Evolutionary conservation across 2,888 invertebrate genomes (phyloP).

Genomic region (Apamea crenata): DNA sequence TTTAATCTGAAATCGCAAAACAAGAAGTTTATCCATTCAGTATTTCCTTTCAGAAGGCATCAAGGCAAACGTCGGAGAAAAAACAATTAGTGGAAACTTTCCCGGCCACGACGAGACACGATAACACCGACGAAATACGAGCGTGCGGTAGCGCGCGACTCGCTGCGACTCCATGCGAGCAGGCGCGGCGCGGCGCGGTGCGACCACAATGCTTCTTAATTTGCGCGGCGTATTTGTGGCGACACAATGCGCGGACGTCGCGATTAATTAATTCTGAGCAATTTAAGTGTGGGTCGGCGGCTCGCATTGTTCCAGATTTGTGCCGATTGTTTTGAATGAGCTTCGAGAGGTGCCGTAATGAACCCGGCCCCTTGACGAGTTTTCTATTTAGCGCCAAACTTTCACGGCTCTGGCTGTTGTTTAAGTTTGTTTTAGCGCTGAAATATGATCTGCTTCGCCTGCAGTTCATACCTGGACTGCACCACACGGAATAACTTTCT

Average conservation of each 20-base stretch:
- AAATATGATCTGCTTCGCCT: constrained; percentile 31
- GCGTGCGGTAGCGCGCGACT: constrained; percentile 35
- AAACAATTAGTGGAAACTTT: constrained; percentile 78
- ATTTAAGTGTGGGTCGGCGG: constrained; percentile 66
- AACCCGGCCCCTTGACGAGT: constrained; percentile 60
- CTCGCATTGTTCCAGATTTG: constrained; percentile 66
- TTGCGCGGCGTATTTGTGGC: constrained; percentile 63
- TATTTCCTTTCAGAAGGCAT: constrained; percentile 73
- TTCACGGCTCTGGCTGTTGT: constrained; percentile 37
- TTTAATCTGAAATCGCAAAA: constrained; percentile 70
- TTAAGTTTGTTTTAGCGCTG: constrained; percentile 49
- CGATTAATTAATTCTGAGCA: constrained; percentile 74
- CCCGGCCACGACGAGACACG: constrained; percentile 35
- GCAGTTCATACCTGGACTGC: neutral
- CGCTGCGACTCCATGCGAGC: constrained; percentile 36
- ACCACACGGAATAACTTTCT: constrained; percentile 4
- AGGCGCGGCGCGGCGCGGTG: constrained; percentile 21
- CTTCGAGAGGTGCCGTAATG: constrained; percentile 66
- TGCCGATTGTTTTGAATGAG: constrained; percentile 71
- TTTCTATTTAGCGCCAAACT: constrained; percentile 65
- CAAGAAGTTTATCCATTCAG: constrained; percentile 72
- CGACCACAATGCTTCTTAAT: constrained; percentile 63
- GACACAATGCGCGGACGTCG: constrained; percentile 68
- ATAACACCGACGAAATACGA: constrained; percentile 25
- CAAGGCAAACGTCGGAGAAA: constrained; percentile 73